Conservation (phyloP, 2,888 invertebrate genomes). For the Zelleria hepariella region DNA sequence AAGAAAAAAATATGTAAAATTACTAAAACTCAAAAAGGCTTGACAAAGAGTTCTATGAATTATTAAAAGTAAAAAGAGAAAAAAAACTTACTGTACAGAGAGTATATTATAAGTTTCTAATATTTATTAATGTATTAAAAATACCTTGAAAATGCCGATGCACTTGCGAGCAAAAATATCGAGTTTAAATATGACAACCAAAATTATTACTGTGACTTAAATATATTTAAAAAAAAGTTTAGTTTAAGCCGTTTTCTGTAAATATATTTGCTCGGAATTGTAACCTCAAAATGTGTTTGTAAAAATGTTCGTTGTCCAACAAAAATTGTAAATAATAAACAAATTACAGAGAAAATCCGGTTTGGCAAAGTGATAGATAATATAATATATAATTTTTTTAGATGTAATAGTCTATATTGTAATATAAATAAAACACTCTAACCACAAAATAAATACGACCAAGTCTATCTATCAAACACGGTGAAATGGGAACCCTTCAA, state of each 20-base stretch:
- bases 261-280: neutral
- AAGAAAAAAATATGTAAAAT: neutral
- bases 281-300: neutral
- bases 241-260: neutral
- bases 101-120: constrained; percentile 57
- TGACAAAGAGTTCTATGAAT: neutral
- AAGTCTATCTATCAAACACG: too few species aligned
- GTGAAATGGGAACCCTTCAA: too few species aligned
- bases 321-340: constrained; percentile 36
- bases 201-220: neutral
- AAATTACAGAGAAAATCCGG: constrained; percentile 17
- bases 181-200: neutral
- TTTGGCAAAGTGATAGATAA: constrained; percentile 25
- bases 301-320: constrained; percentile 38
- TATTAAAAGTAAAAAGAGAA: constrained; percentile 3
- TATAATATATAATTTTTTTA: neutral
- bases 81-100: constrained; percentile 47
- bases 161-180: neutral
- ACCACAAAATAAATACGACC: neutral
- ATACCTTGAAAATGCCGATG: neutral
- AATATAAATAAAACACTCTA: neutral
- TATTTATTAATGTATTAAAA: constrained; percentile 32
- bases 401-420: constrained; percentile 1
- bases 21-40: neutral
- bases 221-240: neutral